Percentiles rank a stretch among this genome's conserved stretches.
phyloP scores from a whole-genome alignment of 2,797 vertebrate genomes.

The Platalea minor region DNA sequence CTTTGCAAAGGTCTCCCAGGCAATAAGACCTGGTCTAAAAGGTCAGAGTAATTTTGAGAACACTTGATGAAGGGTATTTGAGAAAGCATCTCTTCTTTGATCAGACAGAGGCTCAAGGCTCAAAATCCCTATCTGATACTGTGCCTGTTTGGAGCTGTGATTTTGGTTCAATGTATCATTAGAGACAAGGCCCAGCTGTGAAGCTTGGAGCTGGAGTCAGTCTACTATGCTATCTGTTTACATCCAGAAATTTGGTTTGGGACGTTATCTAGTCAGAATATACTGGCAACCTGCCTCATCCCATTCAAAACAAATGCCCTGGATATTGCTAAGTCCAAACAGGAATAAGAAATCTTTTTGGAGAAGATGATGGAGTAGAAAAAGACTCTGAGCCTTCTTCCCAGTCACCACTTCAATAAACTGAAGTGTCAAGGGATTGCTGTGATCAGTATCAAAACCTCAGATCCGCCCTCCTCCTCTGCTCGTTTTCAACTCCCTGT shows the following conservation, averaged over 20 bases:
- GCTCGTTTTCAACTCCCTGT: neutral
- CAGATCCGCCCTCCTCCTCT: neutral
- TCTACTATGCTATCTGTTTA: conserved; percentile 44
- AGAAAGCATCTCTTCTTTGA: conserved; percentile 22
- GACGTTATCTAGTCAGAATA: conserved; percentile 47
- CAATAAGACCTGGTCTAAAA: neutral
- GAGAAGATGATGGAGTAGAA: conserved; percentile 17
- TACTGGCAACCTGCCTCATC: conserved; percentile 29
- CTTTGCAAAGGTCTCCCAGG: neutral
- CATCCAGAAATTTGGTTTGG: conserved; percentile 36
- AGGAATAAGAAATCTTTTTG: neutral
- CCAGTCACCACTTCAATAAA: neutral
- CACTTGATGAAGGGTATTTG: neutral
- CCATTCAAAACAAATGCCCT: conserved; percentile 26
- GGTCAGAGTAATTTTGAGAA: neutral
- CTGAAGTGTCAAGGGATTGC: neutral
- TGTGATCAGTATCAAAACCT: conserved; percentile 2
- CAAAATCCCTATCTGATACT: neutral
- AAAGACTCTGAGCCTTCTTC: neutral
- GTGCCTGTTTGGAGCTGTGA: neutral
- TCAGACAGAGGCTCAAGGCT: neutral
- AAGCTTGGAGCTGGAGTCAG: conserved; percentile 25
- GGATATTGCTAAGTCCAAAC: neutral
- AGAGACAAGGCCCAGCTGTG: conserved; percentile 42
- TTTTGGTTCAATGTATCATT: neutral